phyloP scores from a whole-genome alignment of 1,140 invertebrate species.

The Drosophila sp. region DNA sequence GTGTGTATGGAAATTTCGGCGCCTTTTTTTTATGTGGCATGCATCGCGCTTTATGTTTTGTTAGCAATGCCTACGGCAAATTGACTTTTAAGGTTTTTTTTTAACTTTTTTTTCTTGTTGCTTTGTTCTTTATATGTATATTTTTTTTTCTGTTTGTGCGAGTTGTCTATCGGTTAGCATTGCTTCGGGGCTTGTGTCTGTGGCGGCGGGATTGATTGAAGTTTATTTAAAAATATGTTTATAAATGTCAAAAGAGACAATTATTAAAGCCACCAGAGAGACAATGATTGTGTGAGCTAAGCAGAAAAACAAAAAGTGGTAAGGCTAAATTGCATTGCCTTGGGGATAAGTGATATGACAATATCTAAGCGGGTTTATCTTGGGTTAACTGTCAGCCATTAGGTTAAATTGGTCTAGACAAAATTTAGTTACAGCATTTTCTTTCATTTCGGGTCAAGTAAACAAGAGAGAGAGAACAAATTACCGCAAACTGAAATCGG shows the following conservation, averaged over 20 bases:
- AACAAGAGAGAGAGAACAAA: neutral
- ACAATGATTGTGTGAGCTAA: neutral
- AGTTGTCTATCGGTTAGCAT: slow-evolving; percentile 59
- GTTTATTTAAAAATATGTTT: slow-evolving; percentile 77
- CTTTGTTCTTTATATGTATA: slow-evolving; percentile 11
- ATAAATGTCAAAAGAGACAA: slow-evolving; percentile 74
- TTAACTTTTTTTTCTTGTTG: slow-evolving; percentile 38
- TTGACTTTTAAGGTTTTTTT: slow-evolving; percentile 74
- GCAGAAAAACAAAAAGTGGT: neutral
- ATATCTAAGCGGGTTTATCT: slow-evolving; percentile 20
- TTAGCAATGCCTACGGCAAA: slow-evolving; percentile 75
- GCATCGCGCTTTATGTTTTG: slow-evolving; percentile 66
- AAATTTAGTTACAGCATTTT: slow-evolving; percentile 4
- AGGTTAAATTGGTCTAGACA: slow-evolving; percentile 65
- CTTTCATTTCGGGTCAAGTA: slow-evolving; percentile 7
- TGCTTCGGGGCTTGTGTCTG: slow-evolving; percentile 56
- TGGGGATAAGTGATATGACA: slow-evolving; percentile 1
- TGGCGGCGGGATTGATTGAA: slow-evolving; percentile 66
- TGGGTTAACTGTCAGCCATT: slow-evolving; percentile 55
- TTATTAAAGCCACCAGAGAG: slow-evolving; percentile 55
- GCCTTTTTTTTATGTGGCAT: slow-evolving; percentile 39
- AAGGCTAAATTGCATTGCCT: neutral
- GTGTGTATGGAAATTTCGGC: slow-evolving; percentile 46
- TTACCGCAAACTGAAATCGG: slow-evolving; percentile 7
- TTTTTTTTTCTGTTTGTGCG: slow-evolving; percentile 23